Conservation (phyloP, 30 jellyfish, hydroid and myxozoan genomes). For the Chrysaora quinquecirrha region DNA sequence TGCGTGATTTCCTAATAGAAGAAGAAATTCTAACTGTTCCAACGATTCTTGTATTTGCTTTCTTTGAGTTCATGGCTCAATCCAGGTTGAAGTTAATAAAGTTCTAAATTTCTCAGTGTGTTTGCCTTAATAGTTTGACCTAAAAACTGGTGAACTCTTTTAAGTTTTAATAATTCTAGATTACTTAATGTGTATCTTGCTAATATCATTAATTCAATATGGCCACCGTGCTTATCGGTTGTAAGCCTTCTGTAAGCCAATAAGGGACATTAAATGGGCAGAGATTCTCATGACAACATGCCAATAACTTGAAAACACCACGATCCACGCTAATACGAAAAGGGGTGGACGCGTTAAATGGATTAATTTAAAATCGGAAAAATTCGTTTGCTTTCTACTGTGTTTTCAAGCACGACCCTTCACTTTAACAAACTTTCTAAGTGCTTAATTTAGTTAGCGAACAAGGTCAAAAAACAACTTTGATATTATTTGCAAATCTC, state of each 20-base stretch:
- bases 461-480: slow-evolving; percentile 3
- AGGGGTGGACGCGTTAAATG: slow-evolving; percentile 71
- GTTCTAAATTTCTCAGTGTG: no score
- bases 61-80: no score
- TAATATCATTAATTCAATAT: neutral
- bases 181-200: neutral
- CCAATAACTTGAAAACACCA: neutral
- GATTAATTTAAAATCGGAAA: slow-evolving; percentile 51
- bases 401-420: slow-evolving; percentile 29
- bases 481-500: neutral
- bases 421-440: slow-evolving; percentile 31
- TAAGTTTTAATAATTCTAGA: neutral
- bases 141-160: neutral
- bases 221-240: neutral
- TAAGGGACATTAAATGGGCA: neutral
- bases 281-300: neutral
- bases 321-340: slow-evolving; percentile 16
- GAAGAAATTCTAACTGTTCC: no score
- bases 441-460: slow-evolving; percentile 37
- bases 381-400: slow-evolving; percentile 59
- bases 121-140: no score
- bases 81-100: no score
- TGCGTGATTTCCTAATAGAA: no score
- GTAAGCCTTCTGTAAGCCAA: neutral
- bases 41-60: no score